A percentile compares a stretch with the other conserved stretches of the same genome.
phyloP scores from a whole-genome alignment of 1,140 invertebrate genomes.

The Belonocnema kinseyi region DNA sequence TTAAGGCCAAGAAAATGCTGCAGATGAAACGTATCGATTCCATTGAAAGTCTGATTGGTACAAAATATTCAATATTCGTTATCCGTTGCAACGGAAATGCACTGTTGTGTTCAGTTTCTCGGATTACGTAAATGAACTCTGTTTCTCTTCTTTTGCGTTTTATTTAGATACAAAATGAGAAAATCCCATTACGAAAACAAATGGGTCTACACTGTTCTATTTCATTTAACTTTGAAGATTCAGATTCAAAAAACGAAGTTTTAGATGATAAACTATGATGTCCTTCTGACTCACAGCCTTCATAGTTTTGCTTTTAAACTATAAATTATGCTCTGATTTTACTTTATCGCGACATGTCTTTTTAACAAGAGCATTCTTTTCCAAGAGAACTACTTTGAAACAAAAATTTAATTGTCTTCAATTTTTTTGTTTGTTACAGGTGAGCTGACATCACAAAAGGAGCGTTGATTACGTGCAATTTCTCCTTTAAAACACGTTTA shows the following conservation, averaged over 20 bases:
- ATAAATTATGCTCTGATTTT: background rate
- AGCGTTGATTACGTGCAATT: background rate
- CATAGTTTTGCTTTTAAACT: constrained; percentile 9
- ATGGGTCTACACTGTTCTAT: no score
- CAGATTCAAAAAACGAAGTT: background rate
- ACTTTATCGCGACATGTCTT: background rate
- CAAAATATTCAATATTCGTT: background rate
- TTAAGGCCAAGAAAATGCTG: no score
- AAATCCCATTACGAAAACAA: no score
- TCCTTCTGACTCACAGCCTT: background rate
- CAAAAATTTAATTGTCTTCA: background rate
- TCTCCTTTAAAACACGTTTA: background rate
- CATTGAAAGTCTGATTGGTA: background rate
- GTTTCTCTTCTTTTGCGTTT: background rate
- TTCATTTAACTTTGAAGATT: no score
- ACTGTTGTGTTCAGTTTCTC: constrained; percentile 8
- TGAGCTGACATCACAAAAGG: background rate
- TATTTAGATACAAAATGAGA: background rate
- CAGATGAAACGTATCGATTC: background rate
- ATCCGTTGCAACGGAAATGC: constrained; percentile 13
- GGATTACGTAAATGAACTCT: constrained; percentile 1
- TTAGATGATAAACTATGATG: background rate
- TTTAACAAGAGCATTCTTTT: background rate
- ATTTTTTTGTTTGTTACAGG: constrained; percentile 10
- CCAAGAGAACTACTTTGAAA: background rate